Base-by-base conservation (phyloP, 2,113 vertebrate species). In the Aegotheles bennettii region DNA sequence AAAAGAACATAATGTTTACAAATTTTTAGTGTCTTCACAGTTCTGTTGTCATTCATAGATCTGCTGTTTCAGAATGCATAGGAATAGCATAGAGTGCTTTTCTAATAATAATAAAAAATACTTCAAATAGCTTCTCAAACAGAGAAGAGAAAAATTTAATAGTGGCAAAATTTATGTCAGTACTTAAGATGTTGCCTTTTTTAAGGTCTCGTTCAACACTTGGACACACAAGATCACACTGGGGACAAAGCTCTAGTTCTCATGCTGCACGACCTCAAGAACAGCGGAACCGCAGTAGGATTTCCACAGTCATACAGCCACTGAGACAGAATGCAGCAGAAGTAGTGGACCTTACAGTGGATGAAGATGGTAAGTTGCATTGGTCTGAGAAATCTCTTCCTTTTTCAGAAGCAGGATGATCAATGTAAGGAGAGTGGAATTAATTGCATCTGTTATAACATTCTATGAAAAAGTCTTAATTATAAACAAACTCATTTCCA, bases 321-420 rank as follows among this genome's bases (percentile, higher is more conserved):
- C 97, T 99, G 87, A 98, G 99, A 68, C 99, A 99, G 97, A 99
- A 96, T 18, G 98, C 99, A 9, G 99, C 99, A 3, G 99, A 99
- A 97, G 99, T 99, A 43, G 99, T 99, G 96, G 99, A 99, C 96
- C 99, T 99, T 93, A 99, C 99, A 1, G 99, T 99, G 63, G 99
- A 99, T 94, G 99, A 99, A 97, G 99, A 99, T 83, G 99, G 99
- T 99, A 96, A 97, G 98, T 78, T 28, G 13, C 16, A 1, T 2
- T 33, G 24, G 6, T 21, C 80, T 48, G 48, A 33, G 82, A 63
- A 42, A 42, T 50, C 14, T 51, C 24, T 47, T 56, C 10, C 10
- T 31, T 84, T 48, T 29, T 43, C 51, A 56, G 64, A 35, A 60
- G 35, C 21, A 40, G 11, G 8, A 24, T 59, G 65, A 35, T 51